Percentiles rank a stretch among this genome's conserved stretches.
Conservation (phyloP, 2,113 vertebrate genomes). For the Charadrius vociferus region DNA sequence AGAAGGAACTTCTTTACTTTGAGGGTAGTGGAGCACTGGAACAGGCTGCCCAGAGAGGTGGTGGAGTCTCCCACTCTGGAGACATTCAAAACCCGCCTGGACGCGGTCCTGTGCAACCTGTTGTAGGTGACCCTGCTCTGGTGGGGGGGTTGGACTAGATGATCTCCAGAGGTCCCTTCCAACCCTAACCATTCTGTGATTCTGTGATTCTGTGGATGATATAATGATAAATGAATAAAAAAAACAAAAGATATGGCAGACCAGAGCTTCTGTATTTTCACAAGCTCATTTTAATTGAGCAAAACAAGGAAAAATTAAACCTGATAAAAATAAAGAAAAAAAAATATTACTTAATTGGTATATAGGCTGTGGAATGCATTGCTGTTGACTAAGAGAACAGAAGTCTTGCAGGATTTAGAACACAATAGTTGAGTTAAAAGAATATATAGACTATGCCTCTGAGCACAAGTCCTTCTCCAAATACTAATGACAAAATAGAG, state of each 20-base stretch:
- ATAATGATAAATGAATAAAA: neutral
- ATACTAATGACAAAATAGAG: neutral
- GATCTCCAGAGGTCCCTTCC: too few relatives aligned
- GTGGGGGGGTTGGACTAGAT: too few relatives aligned
- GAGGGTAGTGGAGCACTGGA: too few relatives aligned
- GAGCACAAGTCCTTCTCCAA: neutral
- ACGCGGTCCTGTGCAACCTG: too few relatives aligned
- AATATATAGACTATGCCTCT: neutral
- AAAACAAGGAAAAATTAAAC: neutral
- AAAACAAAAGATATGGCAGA: neutral
- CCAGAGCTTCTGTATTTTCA: neutral
- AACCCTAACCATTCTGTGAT: too few relatives aligned
- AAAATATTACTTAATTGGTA: neutral
- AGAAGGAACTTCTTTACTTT: too few relatives aligned
- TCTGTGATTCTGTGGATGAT: too few relatives aligned
- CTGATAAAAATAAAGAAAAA: neutral
- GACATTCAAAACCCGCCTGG: too few relatives aligned
- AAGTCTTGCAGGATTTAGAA: neutral
- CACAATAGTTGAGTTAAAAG: neutral
- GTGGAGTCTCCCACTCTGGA: too few relatives aligned
- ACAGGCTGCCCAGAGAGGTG: too few relatives aligned
- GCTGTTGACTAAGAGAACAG: neutral
- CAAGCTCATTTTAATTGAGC: neutral
- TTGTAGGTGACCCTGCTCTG: too few relatives aligned
- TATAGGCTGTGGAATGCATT: neutral